Conservation (phyloP, 2,888 invertebrate species). For the Pollenia amentaria region DNA sequence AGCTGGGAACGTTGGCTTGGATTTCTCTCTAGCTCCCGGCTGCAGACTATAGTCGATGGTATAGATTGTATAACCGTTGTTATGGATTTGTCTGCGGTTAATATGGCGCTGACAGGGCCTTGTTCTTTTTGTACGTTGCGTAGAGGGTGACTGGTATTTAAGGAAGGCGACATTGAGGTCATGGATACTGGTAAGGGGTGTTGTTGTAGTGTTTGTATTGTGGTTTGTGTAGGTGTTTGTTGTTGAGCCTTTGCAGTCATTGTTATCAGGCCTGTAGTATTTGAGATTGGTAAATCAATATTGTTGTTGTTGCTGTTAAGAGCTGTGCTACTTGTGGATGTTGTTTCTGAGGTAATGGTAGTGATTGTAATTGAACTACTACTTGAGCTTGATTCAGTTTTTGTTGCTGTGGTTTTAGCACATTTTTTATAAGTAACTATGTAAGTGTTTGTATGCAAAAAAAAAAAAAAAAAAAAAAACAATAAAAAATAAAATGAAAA, state of each 20-base stretch:
- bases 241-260: constrained; percentile 55
- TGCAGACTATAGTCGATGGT: constrained; percentile 72
- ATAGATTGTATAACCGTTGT: constrained; percentile 72
- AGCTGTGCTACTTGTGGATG: constrained; percentile 57
- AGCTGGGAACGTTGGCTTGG: constrained; percentile 66
- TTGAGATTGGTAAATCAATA: constrained; percentile 62
- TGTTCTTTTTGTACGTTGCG: constrained; percentile 44
- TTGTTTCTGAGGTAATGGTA: constrained; percentile 47
- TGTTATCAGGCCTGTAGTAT: constrained; percentile 65
- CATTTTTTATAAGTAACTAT: constrained; percentile 94
- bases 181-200: constrained; percentile 74
- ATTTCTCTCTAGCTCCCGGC: constrained; percentile 66
- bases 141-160: constrained; percentile 79
- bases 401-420: constrained; percentile 74
- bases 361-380: constrained; percentile 53
- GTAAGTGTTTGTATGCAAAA: constrained; percentile 35
- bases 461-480: constrained; percentile 64
- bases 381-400: constrained; percentile 43
- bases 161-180: constrained; percentile 79
- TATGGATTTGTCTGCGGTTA: constrained; percentile 50
- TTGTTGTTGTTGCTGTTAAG: constrained; percentile 74
- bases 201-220: constrained; percentile 67
- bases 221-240: constrained; percentile 60
- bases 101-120: constrained; percentile 42
- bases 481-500: constrained; percentile 63